Percentiles rank a stretch among this genome's conserved stretches.
Evolutionary conservation across 2,797 vertebrate species (phyloP).

Genomic region (Apogon hyalosoma): DNA sequence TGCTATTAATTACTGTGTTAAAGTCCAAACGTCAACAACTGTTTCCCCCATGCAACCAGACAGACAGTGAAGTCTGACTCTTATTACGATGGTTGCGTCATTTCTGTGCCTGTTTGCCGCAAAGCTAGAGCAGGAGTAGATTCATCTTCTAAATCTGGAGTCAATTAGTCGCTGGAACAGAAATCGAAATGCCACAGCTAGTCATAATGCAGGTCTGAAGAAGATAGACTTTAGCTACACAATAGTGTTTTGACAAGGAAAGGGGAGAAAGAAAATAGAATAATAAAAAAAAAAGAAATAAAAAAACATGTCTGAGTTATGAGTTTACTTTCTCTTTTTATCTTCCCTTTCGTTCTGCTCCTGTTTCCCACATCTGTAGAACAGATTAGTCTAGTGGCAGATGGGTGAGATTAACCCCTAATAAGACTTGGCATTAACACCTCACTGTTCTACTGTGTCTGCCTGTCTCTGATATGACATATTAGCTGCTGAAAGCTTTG

Average conservation of each 20-base stretch:
- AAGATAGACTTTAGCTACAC: slow-evolving; percentile 52
- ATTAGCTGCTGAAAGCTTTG: slow-evolving; percentile 49
- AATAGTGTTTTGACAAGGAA: slow-evolving; percentile 56
- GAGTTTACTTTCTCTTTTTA: slow-evolving; percentile 21
- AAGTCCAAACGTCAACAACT: slow-evolving; percentile 15
- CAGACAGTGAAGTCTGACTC: slow-evolving; percentile 30
- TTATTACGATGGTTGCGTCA: slow-evolving; percentile 35
- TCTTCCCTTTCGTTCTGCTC: slow-evolving; percentile 28
- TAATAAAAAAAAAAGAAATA: neutral
- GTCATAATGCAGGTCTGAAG: slow-evolving; percentile 52
- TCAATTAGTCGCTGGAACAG: slow-evolving; percentile 63
- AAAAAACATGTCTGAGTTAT: too few relatives aligned
- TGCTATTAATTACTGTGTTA: slow-evolving; percentile 14
- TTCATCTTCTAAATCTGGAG: slow-evolving; percentile 68
- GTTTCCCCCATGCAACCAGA: slow-evolving; percentile 8
- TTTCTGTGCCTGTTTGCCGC: slow-evolving; percentile 33
- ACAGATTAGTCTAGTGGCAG: slow-evolving; percentile 47
- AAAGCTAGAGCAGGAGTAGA: slow-evolving; percentile 38
- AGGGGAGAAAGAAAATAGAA: slow-evolving; percentile 40
- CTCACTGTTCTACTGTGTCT: slow-evolving; percentile 34
- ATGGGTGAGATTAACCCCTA: slow-evolving; percentile 57
- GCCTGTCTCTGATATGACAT: slow-evolving; percentile 34
- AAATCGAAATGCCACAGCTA: slow-evolving; percentile 63
- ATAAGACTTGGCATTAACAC: slow-evolving; percentile 65
- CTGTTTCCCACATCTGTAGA: slow-evolving; percentile 64